A percentile compares a stretch with the other conserved stretches of the same genome.
Conservation (phyloP, 2,797 vertebrate species). For the Peromyscus aztecus region DNA sequence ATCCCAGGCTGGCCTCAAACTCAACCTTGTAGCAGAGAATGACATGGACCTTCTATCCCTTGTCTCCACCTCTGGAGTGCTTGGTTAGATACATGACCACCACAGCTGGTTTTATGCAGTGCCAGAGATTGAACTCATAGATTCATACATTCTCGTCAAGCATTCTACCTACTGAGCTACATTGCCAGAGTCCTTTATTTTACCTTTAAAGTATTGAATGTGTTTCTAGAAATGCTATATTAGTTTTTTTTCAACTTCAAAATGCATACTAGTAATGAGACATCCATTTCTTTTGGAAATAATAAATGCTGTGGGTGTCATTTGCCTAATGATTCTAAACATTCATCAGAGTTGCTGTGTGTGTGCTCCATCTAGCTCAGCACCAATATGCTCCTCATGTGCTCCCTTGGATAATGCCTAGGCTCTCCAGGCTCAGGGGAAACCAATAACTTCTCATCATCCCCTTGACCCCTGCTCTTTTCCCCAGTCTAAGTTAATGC, state of each 20-base stretch:
- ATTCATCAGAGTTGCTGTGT: neutral
- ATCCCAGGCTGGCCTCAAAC: neutral
- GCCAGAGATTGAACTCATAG: neutral
- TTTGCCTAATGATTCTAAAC: neutral
- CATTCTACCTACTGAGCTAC: neutral
- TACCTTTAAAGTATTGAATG: neutral
- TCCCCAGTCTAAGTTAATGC: neutral
- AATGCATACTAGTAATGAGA: neutral
- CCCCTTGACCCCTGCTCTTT: neutral
- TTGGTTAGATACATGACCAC: too few species aligned
- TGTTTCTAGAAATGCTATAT: neutral
- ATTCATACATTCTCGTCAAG: neutral
- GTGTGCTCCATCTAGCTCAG: neutral
- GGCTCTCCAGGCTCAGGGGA: neutral
- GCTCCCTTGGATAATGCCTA: neutral
- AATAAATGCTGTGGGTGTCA: neutral
- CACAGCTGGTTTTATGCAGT: neutral
- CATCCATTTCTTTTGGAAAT: conserved; percentile 27
- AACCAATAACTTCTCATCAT: neutral
- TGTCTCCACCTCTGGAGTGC: neutral
- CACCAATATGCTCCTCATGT: neutral
- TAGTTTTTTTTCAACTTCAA: conserved; percentile 51
- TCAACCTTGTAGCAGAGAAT: neutral
- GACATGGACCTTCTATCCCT: neutral
- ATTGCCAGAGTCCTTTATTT: neutral